Evolutionary conservation across 2,113 vertebrate genomes (phyloP).

Genomic region (Pluvialis apricaria): DNA sequence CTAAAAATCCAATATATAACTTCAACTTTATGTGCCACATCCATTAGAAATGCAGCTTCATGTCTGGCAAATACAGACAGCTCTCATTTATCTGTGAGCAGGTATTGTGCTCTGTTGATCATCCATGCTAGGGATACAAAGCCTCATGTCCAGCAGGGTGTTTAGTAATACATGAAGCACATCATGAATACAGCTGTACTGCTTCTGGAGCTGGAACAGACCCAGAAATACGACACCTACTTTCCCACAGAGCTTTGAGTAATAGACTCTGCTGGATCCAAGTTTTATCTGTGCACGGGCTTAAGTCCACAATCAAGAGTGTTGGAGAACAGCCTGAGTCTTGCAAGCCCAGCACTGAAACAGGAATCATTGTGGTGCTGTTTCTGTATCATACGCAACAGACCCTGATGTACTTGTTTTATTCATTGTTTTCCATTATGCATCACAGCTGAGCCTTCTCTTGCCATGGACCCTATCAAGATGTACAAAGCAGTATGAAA

Average conservation of each 20-base stretch:
- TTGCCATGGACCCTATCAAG: neutral
- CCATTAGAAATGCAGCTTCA: neutral
- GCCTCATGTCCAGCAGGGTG: neutral
- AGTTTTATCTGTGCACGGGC: neutral
- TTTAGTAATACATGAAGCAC: neutral
- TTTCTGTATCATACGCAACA: neutral
- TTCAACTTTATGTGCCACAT: neutral
- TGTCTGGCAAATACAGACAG: neutral
- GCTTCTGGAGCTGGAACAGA: neutral
- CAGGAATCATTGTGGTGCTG: neutral
- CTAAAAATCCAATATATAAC: neutral
- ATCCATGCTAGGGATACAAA: neutral
- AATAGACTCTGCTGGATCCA: neutral
- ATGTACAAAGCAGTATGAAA: neutral
- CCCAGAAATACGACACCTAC: neutral
- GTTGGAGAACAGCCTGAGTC: neutral
- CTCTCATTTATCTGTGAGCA: neutral
- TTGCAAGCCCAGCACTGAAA: neutral
- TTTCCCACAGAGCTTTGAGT: conserved; percentile 3
- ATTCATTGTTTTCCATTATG: neutral
- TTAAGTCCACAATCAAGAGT: neutral
- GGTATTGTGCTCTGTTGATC: neutral
- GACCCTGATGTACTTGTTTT: neutral
- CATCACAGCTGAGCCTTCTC: neutral
- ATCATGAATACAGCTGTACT: neutral